phyloP scores from a whole-genome alignment of 2,113 vertebrate species.

The Stigmatopora nigra region DNA sequence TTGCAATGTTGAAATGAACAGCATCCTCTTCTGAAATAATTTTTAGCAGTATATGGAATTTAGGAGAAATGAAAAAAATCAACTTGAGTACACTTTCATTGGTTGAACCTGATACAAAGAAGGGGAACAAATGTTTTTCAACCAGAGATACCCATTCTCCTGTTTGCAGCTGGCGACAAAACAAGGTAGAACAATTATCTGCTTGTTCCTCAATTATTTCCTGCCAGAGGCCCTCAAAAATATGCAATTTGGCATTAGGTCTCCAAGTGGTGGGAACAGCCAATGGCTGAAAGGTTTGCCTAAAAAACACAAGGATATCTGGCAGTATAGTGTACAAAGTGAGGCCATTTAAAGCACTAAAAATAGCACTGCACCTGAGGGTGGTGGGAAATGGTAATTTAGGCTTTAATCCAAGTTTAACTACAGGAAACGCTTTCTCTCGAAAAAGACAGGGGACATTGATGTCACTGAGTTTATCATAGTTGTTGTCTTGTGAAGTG shows the following conservation, averaged over 20 bases:
- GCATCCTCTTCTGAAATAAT: conserved; percentile 54
- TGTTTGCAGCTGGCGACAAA: conserved; percentile 69
- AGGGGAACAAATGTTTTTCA: conserved; percentile 64
- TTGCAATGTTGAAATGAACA: conserved; percentile 67
- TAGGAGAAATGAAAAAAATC: conserved; percentile 72
- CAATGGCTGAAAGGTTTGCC: conserved; percentile 70
- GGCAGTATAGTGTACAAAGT: conserved; percentile 70
- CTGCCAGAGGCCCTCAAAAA: conserved; percentile 74
- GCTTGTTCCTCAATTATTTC: conserved; percentile 30
- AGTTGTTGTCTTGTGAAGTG: conserved; percentile 58
- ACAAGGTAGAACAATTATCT: conserved; percentile 61
- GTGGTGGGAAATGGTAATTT: conserved; percentile 63
- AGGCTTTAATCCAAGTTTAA: conserved; percentile 71
- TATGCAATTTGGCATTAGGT: neutral
- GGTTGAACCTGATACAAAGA: conserved; percentile 52
- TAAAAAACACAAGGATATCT: conserved; percentile 66
- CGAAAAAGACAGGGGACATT: conserved; percentile 70
- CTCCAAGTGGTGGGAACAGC: conserved; percentile 48
- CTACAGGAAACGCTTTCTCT: conserved; percentile 38
- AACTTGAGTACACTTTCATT: conserved; percentile 50
- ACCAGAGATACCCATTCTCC: conserved; percentile 55
- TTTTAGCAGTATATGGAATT: conserved; percentile 70
- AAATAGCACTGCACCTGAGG: conserved; percentile 68
- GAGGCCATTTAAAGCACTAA: conserved; percentile 67
- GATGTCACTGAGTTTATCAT: conserved; percentile 65